Conservation (phyloP, 2,113 vertebrate genomes). For the Dolichotis patagonum region DNA sequence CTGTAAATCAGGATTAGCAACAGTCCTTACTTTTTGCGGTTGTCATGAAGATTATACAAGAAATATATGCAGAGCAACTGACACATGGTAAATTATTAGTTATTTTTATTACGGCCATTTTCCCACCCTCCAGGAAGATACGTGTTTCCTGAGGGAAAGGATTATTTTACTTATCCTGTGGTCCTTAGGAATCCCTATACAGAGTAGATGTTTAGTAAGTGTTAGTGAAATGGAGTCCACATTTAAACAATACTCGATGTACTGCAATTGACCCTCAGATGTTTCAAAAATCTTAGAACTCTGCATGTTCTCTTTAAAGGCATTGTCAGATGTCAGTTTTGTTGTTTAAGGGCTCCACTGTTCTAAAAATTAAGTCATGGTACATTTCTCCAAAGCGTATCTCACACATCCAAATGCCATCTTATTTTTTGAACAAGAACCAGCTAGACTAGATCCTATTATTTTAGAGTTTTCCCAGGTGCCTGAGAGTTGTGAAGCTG, state of each 20-base stretch:
- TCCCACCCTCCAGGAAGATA: background rate
- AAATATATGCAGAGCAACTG: background rate
- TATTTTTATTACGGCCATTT: background rate
- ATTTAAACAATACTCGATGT: background rate
- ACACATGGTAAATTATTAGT: background rate
- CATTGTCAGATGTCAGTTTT: background rate
- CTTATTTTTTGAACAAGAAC: slow-evolving; percentile 14
- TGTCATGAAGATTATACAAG: slow-evolving; percentile 7
- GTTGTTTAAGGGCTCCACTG: background rate
- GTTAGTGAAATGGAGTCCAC: background rate
- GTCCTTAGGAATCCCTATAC: background rate
- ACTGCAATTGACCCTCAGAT: background rate
- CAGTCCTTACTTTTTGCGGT: background rate
- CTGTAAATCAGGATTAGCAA: background rate
- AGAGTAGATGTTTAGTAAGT: background rate
- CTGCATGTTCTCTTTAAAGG: slow-evolving; percentile 1
- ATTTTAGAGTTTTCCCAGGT: background rate
- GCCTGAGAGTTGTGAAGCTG: slow-evolving; percentile 2
- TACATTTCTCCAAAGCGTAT: slow-evolving; percentile 64
- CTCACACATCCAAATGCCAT: slow-evolving; percentile 13
- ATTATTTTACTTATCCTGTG: background rate
- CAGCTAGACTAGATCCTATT: background rate
- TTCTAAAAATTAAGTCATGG: slow-evolving; percentile 59
- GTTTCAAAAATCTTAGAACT: slow-evolving; percentile 10
- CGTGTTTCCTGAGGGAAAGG: slow-evolving; percentile 24